Conservation (phyloP, 1,140 invertebrate species). For the Muscidifurax raptorellus region DNA sequence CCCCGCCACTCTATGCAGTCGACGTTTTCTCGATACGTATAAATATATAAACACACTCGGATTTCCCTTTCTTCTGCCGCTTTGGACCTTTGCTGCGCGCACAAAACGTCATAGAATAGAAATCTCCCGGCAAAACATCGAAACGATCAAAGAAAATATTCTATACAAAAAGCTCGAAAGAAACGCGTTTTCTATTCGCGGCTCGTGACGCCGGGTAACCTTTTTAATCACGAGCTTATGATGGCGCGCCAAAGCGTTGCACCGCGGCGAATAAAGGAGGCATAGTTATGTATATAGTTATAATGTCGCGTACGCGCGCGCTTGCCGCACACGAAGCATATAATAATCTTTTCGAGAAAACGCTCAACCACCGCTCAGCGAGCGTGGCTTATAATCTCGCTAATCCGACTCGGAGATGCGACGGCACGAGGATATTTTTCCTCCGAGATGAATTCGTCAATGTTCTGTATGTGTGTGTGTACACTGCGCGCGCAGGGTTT, state of each 20-base stretch:
- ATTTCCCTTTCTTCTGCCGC: conserved; percentile 1
- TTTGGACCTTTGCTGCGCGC: too few relatives aligned
- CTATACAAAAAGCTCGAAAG: neutral
- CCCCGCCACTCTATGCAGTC: neutral
- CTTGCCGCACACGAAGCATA: conserved; percentile 20
- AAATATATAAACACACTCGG: conserved; percentile 1
- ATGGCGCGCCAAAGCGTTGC: conserved; percentile 29
- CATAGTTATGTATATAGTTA: neutral
- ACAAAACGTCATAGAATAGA: neutral
- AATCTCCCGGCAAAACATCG: neutral
- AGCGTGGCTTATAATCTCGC: neutral
- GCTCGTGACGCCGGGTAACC: conserved; percentile 25
- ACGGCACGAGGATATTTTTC: neutral
- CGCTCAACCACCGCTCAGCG: neutral
- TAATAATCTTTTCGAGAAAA: conserved; percentile 18
- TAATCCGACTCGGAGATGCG: conserved; percentile 2
- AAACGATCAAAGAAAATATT: conserved; percentile 4
- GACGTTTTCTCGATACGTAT: neutral
- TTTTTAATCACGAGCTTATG: conserved; percentile 36
- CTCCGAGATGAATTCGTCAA: conserved; percentile 28
- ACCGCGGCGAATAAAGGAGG: neutral
- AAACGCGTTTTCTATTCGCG: conserved; percentile 1
- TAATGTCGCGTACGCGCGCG: too few relatives aligned
- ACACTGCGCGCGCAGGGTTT: neutral
- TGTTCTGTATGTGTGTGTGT: neutral